These are phyloP conservation scores for Dinocampus coccinellae DNA, from an alignment of 2,888 invertebrate genomes.

Conservation along the genomic window DNA sequence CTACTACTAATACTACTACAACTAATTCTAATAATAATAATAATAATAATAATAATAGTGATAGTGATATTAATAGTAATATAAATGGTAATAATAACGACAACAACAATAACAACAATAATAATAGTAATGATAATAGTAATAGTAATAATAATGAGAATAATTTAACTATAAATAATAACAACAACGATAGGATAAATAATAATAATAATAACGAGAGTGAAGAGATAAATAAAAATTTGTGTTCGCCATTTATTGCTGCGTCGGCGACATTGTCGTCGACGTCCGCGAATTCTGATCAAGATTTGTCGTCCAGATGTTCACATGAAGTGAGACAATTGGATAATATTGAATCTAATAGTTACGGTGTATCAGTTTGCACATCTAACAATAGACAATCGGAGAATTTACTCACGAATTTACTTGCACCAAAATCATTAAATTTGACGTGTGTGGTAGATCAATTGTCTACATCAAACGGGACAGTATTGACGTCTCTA, in stretches of 20 bases:
- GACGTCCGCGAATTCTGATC: slow-evolving; percentile 53
- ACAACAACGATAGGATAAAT: slow-evolving; percentile 32
- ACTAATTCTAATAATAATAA: slow-evolving; percentile 37
- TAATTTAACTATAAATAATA: no score
- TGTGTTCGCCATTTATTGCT: slow-evolving; percentile 42
- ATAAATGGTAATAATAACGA: slow-evolving; percentile 38
- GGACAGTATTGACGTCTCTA: slow-evolving; percentile 52
- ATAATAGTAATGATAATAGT: slow-evolving; percentile 38
- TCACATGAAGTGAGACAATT: slow-evolving; percentile 51
- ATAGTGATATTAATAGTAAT: slow-evolving; percentile 37
- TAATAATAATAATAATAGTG: slow-evolving; percentile 39
- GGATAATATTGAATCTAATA: slow-evolving; percentile 28
- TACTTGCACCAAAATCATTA: slow-evolving; percentile 50
- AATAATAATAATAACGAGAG: slow-evolving; percentile 35
- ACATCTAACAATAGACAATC: slow-evolving; percentile 33
- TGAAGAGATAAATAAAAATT: slow-evolving; percentile 44
- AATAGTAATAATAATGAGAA: slow-evolving; percentile 35
- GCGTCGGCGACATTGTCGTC: slow-evolving; percentile 45
- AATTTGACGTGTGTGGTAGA: slow-evolving; percentile 36
- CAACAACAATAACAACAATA: slow-evolving; percentile 38
- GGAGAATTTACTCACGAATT: slow-evolving; percentile 51
- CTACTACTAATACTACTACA: no score
- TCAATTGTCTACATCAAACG: slow-evolving; percentile 33
- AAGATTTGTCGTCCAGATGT: slow-evolving; percentile 53
- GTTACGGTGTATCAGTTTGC: slow-evolving; percentile 45